These are phyloP conservation scores for Pogonomyrmex californicus DNA, from an alignment of 1,140 invertebrate species.

Conservation along the genomic window DNA sequence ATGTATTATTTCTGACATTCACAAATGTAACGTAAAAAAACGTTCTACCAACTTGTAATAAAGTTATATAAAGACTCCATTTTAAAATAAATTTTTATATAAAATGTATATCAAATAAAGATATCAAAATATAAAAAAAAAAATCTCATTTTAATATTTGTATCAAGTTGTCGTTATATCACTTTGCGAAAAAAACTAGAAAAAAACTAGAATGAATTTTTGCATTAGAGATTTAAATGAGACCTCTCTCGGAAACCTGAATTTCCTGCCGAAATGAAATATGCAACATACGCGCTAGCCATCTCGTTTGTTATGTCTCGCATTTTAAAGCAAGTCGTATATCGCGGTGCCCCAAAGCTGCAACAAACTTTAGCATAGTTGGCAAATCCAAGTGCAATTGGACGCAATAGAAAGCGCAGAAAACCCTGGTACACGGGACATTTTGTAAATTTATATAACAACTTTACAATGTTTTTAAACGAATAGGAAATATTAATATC, in stretches of 20 bases:
- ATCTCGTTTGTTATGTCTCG: constrained; percentile 50
- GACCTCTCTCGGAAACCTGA: background rate
- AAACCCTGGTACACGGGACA: background rate
- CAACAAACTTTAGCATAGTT: constrained; percentile 41
- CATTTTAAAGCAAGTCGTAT: constrained; percentile 48
- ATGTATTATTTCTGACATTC: background rate
- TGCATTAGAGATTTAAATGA: constrained; percentile 24
- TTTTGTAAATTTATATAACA: constrained; percentile 5
- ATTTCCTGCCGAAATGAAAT: constrained; percentile 35
- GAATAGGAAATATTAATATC: background rate
- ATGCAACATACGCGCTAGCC: constrained; percentile 37
- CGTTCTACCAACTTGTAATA: background rate
- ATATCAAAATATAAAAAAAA: background rate
- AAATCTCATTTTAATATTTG: background rate
- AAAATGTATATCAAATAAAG: background rate
- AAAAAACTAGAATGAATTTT: constrained; percentile 1
- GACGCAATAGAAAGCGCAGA: background rate
- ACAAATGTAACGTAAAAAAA: background rate
- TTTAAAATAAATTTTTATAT: too few species aligned
- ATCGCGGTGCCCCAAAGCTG: constrained; percentile 9
- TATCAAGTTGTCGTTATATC: background rate
- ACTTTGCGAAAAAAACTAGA: background rate
- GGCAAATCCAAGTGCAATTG: background rate
- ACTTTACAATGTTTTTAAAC: background rate
- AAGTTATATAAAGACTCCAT: too few species aligned